Evolutionary conservation across 2,797 vertebrate genomes (phyloP).

Genomic region (Cuniculus paca): DNA sequence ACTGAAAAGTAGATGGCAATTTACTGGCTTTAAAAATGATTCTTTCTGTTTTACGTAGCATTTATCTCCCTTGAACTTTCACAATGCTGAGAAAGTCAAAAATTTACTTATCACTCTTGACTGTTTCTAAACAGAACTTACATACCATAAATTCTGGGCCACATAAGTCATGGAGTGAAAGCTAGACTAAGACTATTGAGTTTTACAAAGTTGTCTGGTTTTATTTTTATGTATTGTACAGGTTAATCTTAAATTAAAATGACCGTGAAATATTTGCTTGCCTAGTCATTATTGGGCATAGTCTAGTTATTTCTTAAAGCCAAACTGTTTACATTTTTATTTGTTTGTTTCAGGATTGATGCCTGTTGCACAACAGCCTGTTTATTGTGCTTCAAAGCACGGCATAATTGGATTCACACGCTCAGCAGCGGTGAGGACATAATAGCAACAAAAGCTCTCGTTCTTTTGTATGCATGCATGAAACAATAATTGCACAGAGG

Average conservation of each 20-base stretch:
- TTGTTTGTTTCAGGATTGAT: conserved; percentile 92
- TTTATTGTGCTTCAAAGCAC: conserved; percentile 97
- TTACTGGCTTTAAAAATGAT: neutral
- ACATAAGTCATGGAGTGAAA: neutral
- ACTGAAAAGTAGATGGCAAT: neutral
- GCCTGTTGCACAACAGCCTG: conserved; percentile 96
- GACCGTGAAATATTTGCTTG: neutral
- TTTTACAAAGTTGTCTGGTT: neutral
- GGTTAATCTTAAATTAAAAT: neutral
- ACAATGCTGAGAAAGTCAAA: neutral
- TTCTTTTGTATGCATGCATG: neutral
- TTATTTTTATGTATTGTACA: neutral
- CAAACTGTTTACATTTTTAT: neutral
- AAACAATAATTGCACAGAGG: neutral
- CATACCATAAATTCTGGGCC: neutral
- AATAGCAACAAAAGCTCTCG: neutral
- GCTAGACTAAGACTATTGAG: neutral
- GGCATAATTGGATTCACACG: conserved; percentile 97
- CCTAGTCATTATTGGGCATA: neutral
- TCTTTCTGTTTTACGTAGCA: neutral
- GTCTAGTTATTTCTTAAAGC: conserved; percentile 22
- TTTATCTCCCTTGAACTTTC: neutral
- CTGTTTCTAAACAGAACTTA: neutral
- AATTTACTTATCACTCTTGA: neutral
- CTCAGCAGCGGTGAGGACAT: conserved; percentile 95